Evolutionary conservation across 2,797 vertebrate species (phyloP).

Genomic region (Hemitrygon akajei): DNA sequence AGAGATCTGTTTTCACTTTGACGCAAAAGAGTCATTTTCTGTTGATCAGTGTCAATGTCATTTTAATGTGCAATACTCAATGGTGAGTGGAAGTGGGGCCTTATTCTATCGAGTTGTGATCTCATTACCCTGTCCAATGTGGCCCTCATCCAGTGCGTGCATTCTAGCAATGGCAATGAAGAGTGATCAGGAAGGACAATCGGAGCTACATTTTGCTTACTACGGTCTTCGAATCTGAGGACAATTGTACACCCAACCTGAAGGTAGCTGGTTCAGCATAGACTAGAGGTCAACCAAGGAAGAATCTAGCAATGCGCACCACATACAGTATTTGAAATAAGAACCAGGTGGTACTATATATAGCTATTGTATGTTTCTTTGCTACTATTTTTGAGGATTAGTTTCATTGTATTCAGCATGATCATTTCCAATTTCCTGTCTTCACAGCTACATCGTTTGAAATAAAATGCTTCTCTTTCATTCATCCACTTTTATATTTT

Average conservation of each 20-base stretch:
- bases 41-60: too few relatives aligned
- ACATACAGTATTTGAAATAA: slow-evolving; percentile 27
- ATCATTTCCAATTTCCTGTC: not conserved
- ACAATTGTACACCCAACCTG: not conserved
- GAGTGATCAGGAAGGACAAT: not conserved
- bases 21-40: too few relatives aligned
- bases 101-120: not conserved
- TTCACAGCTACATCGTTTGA: not conserved
- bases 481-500: not conserved
- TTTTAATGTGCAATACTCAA: not conserved
- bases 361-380: slow-evolving; percentile 19
- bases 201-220: not conserved
- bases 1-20: too few relatives aligned
- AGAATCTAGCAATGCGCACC: not conserved
- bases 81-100: not conserved
- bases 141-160: not conserved
- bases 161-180: not conserved
- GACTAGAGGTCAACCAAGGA: not conserved
- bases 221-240: not conserved
- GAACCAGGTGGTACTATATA: slow-evolving; percentile 11
- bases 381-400: slow-evolving; percentile 6
- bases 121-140: not conserved
- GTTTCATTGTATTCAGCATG: slow-evolving; percentile 11
- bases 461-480: not conserved
- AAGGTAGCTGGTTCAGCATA: not conserved